A percentile compares a stretch with the other conserved stretches of the same genome.
These are phyloP conservation scores for Bufotes viridis DNA, from an alignment of 2,797 vertebrate genomes.

Conservation along the genomic window DNA sequence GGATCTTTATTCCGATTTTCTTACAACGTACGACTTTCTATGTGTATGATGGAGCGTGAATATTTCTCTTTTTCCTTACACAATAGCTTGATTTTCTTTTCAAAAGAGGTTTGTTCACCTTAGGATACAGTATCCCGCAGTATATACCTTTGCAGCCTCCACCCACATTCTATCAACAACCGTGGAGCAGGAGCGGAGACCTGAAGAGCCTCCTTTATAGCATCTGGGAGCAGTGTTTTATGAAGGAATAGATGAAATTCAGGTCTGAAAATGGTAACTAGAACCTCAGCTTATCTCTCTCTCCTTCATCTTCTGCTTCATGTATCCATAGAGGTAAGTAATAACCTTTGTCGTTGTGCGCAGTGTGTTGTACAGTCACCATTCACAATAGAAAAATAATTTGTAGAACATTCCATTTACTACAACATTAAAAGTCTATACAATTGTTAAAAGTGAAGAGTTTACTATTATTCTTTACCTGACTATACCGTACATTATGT, in stretches of 20 bases:
- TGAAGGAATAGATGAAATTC: conserved; percentile 9
- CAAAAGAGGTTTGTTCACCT: not conserved
- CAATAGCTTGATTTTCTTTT: conserved; percentile 22
- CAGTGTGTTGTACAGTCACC: not conserved
- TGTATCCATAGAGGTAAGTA: conserved; percentile 41
- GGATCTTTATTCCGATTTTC: not conserved
- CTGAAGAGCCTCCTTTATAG: conserved; percentile 38
- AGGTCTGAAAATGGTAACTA: conserved; percentile 43
- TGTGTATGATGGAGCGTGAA: not conserved
- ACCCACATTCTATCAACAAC: conserved; percentile 47
- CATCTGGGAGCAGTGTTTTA: conserved; percentile 13
- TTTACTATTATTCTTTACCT: not conserved
- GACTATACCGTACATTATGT: not conserved
- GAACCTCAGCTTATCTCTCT: not conserved
- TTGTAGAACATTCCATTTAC: not conserved
- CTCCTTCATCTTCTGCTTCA: conserved; percentile 16
- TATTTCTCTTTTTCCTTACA: not conserved
- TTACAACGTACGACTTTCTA: not conserved
- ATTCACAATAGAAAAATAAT: not conserved
- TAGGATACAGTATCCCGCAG: conserved; percentile 46
- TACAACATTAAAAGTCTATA: not conserved
- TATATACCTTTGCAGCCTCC: conserved; percentile 47
- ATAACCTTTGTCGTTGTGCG: not conserved
- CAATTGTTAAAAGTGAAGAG: not conserved
- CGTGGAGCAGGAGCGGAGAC: conserved; percentile 38